A percentile compares a stretch with the other conserved stretches of the same genome.
These are phyloP conservation scores for Euura lappo DNA, from an alignment of 1,140 invertebrate species.

Conservation along the genomic window DNA sequence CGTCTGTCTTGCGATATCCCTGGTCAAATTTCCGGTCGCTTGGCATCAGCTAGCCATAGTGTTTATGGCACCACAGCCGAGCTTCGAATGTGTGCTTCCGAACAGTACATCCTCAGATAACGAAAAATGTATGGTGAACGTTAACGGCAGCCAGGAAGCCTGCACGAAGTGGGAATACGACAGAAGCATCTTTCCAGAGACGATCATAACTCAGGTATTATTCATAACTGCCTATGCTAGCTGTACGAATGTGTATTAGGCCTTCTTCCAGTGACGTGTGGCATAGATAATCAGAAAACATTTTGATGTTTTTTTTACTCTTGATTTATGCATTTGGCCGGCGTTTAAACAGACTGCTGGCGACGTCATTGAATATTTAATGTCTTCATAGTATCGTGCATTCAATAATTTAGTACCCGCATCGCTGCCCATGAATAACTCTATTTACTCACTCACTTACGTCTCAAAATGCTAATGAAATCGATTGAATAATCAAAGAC, in stretches of 20 bases:
- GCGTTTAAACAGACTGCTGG: not conserved
- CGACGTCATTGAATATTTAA: not conserved
- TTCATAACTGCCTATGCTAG: too few relatives aligned
- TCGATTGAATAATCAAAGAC: not conserved
- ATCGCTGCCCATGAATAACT: not conserved
- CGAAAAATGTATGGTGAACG: constrained; percentile 44
- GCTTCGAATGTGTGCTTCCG: constrained; percentile 52
- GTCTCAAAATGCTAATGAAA: not conserved
- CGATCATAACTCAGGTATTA: constrained; percentile 69
- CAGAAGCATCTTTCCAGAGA: constrained; percentile 69
- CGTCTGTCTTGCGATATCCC: constrained; percentile 68
- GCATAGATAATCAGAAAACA: not conserved
- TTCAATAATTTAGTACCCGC: not conserved
- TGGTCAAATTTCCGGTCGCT: constrained; percentile 74
- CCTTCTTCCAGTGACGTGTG: not conserved
- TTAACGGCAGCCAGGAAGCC: constrained; percentile 46
- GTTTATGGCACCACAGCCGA: constrained; percentile 67
- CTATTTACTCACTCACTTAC: not conserved
- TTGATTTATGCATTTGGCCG: not conserved
- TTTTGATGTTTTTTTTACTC: constrained; percentile 2
- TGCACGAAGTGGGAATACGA: constrained; percentile 69
- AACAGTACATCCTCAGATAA: constrained; percentile 50
- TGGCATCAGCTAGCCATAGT: constrained; percentile 75
- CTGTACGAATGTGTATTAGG: too few relatives aligned
- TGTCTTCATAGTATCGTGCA: not conserved